Percentiles rank a stretch among this genome's conserved stretches.
These are phyloP conservation scores for Ormia ochracea DNA, from an alignment of 2,888 invertebrate genomes.

Conservation along the genomic window DNA sequence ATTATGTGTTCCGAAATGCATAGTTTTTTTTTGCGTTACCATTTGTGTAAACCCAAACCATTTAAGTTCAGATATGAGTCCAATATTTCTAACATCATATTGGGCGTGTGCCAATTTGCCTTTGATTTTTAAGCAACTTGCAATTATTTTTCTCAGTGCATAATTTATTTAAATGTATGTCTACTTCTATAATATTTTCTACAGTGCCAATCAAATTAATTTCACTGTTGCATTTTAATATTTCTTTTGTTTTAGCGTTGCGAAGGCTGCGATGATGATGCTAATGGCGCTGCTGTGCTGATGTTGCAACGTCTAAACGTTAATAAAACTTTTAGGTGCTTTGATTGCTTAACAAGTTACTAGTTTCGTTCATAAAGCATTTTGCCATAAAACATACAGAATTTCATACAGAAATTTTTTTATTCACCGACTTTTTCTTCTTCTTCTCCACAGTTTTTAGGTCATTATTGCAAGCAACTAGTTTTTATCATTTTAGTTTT, in stretches of 20 bases:
- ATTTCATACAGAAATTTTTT: conserved; percentile 8
- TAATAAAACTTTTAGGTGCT: conserved; percentile 19
- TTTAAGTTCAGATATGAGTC: too few species aligned
- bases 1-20: too few species aligned
- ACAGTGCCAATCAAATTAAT: conserved; percentile 13
- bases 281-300: neutral
- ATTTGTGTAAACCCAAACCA: too few species aligned
- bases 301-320: conserved; percentile 9
- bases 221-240: neutral
- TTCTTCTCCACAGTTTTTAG: conserved; percentile 30
- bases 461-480: conserved; percentile 38
- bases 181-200: neutral
- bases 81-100: too few species aligned
- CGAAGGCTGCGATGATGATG: neutral
- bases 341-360: neutral
- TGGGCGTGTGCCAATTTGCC: too few species aligned
- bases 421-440: neutral
- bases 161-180: too few species aligned
- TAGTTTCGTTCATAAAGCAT: conserved; percentile 20
- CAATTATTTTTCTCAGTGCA: too few species aligned
- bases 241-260: neutral
- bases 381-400: neutral
- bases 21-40: too few species aligned
- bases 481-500: conserved; percentile 29
- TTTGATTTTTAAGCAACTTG: too few species aligned